These are phyloP conservation scores for Uropsilus gracilis DNA, from an alignment of 2,113 vertebrate genomes.

Conservation along the genomic window DNA sequence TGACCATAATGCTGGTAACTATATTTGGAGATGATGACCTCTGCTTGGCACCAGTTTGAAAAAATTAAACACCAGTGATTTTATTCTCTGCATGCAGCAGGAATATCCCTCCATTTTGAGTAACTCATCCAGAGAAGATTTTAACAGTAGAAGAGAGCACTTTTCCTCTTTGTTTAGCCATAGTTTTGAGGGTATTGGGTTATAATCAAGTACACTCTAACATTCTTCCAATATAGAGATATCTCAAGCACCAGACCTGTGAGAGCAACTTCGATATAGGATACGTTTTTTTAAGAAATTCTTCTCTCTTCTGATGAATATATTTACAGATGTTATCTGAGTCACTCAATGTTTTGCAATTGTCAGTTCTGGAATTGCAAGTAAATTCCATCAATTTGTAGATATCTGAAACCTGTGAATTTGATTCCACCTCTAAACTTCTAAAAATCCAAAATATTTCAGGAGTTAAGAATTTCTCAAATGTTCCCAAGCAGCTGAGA, in stretches of 20 bases:
- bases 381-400: background rate
- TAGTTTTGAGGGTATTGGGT: fast-evolving
- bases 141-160: background rate
- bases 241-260: too few relatives aligned
- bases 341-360: fast-evolving
- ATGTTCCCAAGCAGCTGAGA: background rate
- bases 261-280: background rate
- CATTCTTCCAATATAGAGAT: background rate
- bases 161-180: background rate
- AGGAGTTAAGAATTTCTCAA: background rate
- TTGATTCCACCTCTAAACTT: background rate
- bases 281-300: background rate
- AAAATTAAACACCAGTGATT: fast-evolving
- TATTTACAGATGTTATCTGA: background rate
- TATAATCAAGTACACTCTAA: background rate
- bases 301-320: background rate
- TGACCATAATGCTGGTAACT: fast-evolving
- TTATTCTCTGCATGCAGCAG: background rate
- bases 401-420: background rate
- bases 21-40: background rate
- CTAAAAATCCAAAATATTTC: background rate
- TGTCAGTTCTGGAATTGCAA: background rate
- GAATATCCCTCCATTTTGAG: background rate
- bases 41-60: background rate
- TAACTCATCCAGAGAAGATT: background rate